Base-by-base conservation (phyloP, 2,888 invertebrate genomes). In the Philaethria dido region DNA sequence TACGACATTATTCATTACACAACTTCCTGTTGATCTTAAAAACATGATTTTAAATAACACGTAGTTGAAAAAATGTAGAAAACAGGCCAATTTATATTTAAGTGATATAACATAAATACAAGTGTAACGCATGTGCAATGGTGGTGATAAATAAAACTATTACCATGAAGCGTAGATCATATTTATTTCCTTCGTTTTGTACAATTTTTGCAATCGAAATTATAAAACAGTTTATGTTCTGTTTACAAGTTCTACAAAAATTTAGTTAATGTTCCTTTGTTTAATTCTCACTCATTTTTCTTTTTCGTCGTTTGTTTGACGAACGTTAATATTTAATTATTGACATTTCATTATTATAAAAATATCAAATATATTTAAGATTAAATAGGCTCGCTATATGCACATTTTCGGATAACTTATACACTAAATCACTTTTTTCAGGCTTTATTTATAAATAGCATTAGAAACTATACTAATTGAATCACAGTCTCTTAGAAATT, bases 401-500 rank as follows among this genome's bases (percentile, higher is more conserved):
- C 36, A 61, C 50, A 48, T 20, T 54, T 66, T 66, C 64, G 18
- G 60, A 61, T 59, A 61, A 48, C 70, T 73, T 76, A 75, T 11
- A 72, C 42, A 59, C 74, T 75, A 76, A 65, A 75, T 76, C 73
- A 75, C 74, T 74, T 74, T 66, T 70, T 62, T 61, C 61, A 61
- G 63, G 55, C 55, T 50, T 60, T 50, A 61, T 62, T 72, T 69
- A 71, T 66, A 66, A 64, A 72, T 70, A 65, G 50, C 29, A 48
- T 64, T 70, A 68, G 16, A 62, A 61, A 64, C 39, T 71, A 78
- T 74, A 75, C 81, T 87, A 88, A 79, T 77, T 84, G 84, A 84
- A 83, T 89, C 89, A 91, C 90, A 91, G 90, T 91, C 88, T 90
- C 85, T 78, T 85, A 82, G 78, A 85, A 85, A 86, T 87, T 85